A percentile compares a stretch with the other conserved stretches of the same genome.
Conservation (phyloP, 2,888 invertebrate species). For the Marasmarcha lunaedactyla region DNA sequence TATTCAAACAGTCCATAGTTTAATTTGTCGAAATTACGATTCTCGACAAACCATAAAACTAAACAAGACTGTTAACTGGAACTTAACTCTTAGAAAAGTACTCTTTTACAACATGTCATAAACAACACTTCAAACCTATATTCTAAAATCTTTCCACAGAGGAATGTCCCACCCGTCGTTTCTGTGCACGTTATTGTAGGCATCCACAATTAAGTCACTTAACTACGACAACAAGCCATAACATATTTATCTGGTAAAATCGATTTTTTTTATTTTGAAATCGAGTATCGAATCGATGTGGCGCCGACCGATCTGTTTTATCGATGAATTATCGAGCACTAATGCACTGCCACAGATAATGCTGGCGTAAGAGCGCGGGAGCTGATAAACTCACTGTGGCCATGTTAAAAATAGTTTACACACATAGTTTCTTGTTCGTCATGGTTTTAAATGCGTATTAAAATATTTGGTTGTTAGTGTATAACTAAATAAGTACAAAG, state of each 20-base stretch:
- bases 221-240: constrained; percentile 52
- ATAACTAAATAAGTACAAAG: no score
- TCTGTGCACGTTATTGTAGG: constrained; percentile 20
- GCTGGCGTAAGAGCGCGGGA: constrained; percentile 59
- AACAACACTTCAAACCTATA: no score
- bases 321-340: constrained; percentile 64
- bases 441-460: constrained; percentile 25
- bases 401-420: constrained; percentile 69
- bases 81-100: no score
- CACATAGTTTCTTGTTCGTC: constrained; percentile 48
- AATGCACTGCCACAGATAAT: constrained; percentile 64
- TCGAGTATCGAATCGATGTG: constrained; percentile 60
- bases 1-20: no score
- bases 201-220: constrained; percentile 62
- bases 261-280: constrained; percentile 58
- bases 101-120: no score
- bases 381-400: constrained; percentile 66
- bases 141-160: no score
- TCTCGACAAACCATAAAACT: no score
- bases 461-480: no score
- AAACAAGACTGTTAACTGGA: no score
- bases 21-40: no score
- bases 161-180: neutral
- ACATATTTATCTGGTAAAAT: constrained; percentile 59
- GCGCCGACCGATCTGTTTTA: constrained; percentile 66